These are phyloP conservation scores for Coregonus ussuriensis DNA, from an alignment of 2,797 vertebrate species.

Conservation along the genomic window DNA sequence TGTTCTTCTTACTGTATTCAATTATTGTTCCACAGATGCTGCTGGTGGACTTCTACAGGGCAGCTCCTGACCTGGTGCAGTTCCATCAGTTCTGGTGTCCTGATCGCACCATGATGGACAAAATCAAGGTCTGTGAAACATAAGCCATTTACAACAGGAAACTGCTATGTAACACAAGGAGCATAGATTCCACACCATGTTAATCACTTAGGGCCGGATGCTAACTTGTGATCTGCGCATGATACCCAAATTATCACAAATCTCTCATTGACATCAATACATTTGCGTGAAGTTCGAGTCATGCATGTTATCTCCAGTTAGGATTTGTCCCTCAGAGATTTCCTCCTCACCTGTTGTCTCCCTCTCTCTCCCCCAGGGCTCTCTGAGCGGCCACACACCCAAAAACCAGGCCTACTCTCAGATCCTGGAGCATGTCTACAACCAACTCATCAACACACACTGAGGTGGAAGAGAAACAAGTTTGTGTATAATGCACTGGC, in stretches of 20 bases:
- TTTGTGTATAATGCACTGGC: slow-evolving; percentile 9
- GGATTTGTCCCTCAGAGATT: background rate
- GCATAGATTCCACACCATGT: too few relatives aligned
- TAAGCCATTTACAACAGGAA: background rate
- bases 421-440: slow-evolving; percentile 90
- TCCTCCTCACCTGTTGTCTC: background rate
- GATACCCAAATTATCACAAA: too few relatives aligned
- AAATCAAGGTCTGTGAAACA: slow-evolving; percentile 84
- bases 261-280: too few relatives aligned
- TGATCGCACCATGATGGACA: slow-evolving; percentile 91
- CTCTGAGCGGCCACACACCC: slow-evolving; percentile 87
- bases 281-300: background rate
- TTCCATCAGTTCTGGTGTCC: slow-evolving; percentile 91
- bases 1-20: background rate
- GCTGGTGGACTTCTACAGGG: slow-evolving; percentile 91
- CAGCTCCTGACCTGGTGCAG: slow-evolving; percentile 87
- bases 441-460: slow-evolving; percentile 75
- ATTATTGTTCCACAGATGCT: slow-evolving; percentile 79
- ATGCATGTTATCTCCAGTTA: background rate
- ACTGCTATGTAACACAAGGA: background rate
- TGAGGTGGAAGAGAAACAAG: slow-evolving; percentile 47
- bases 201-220: too few relatives aligned
- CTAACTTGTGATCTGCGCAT: too few relatives aligned
- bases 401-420: slow-evolving; percentile 91
- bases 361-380: slow-evolving; percentile 75